Percentiles rank a stretch among this genome's conserved stretches.
Conservation (phyloP, 2,113 vertebrate species). For the Tetrax tetrax region DNA sequence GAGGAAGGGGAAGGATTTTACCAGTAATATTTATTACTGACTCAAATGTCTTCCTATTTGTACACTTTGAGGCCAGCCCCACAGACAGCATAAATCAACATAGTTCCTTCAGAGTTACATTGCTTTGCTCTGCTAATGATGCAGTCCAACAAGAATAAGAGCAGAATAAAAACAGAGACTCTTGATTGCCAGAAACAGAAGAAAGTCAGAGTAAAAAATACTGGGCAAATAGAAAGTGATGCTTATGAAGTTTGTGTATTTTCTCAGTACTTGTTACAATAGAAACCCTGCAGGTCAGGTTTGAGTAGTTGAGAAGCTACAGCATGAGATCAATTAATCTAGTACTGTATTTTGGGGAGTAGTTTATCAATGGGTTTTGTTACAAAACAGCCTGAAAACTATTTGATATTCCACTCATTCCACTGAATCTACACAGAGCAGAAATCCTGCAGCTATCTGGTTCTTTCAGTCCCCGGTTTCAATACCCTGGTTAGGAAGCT, state of each 20-base stretch:
- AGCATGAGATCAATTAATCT: neutral
- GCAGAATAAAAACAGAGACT: neutral
- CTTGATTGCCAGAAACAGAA: neutral
- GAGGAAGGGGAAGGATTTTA: neutral
- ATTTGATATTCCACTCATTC: neutral
- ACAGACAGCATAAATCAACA: neutral
- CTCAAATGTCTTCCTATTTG: neutral
- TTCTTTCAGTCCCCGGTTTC: neutral
- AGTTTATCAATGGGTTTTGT: neutral
- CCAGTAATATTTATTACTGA: neutral
- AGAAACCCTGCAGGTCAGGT: neutral
- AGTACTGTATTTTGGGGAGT: neutral
- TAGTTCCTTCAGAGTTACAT: neutral
- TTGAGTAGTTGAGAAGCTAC: neutral
- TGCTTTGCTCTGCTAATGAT: neutral
- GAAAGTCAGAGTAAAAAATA: neutral
- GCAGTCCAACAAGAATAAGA: neutral
- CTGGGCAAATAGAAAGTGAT: neutral
- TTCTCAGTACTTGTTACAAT: neutral
- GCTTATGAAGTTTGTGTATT: neutral
- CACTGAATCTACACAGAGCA: neutral
- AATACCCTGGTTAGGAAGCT: neutral
- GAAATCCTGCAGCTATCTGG: neutral
- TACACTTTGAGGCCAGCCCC: neutral
- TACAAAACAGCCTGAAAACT: neutral